Base-by-base conservation (phyloP, 1,140 invertebrate genomes). In the Formica selysi region DNA sequence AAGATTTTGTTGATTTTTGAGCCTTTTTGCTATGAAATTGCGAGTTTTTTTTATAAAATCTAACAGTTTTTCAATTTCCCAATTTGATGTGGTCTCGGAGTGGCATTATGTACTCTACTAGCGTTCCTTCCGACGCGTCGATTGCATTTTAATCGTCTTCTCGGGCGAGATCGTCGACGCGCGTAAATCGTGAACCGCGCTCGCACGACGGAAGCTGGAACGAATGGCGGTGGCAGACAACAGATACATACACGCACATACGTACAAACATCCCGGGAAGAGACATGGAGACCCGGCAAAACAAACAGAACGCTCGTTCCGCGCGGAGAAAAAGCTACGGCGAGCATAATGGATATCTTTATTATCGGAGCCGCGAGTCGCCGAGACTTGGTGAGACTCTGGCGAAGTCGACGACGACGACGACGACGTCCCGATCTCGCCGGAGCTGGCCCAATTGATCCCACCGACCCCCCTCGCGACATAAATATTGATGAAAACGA, bases 401-500 rank as follows among this genome's bases (percentile, higher is more conserved):
- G 51, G 83, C 38, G 57, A 84, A 87, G 84, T 86, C 41, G 41
- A 44, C 81, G 29, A 76, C 62, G 51, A 76, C 71, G 48, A 62
- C 70, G 59, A 32, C 73, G 79, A 84, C 61, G 85, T 84, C 70
- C 57, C 48, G 64, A 44, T 59, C n/a, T 29, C n/a, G 59, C 48
- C 71, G 81, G 86, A 86, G 10, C 36, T 11, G 61, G 73, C 74
- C 84, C 89, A 91, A 91, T 91, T 91, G 89, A 86, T 84, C 86
- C 54, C 29, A 65, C 38, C 65, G 48, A 51, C 68, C 64, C 62
- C 78, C 76, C 38, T 44, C 54, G 54, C 32, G 22, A n/a, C 86
- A 91, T 91, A 91, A 91, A 91, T 91, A 91, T 91, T 91, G 86
- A 91, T 91, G 89, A 91, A 91, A 91, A 90, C 89, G 89, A 90